A percentile compares a stretch with the other conserved stretches of the same genome.
Conservation (phyloP, 2,888 invertebrate genomes). For the Agrilus mali region DNA sequence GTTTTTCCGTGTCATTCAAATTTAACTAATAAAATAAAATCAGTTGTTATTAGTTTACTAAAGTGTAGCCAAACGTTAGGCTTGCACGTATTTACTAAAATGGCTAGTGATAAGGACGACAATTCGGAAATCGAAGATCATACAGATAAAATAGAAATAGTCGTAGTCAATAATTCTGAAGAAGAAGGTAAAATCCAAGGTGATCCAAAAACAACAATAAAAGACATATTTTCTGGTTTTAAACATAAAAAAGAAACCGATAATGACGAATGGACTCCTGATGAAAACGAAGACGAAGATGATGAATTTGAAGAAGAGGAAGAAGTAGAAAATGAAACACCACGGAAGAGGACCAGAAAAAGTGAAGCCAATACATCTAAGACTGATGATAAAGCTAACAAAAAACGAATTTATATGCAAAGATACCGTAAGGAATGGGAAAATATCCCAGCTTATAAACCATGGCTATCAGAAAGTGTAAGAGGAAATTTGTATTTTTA, state of each 20-base stretch:
- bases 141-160: constrained; percentile 7
- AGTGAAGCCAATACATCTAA: constrained; percentile 1
- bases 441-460: constrained; percentile 27
- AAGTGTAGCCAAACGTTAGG: too few relatives aligned
- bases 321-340: constrained; percentile 1
- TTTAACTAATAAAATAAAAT: too few relatives aligned
- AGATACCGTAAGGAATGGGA: constrained; percentile 32
- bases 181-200: constrained; percentile 1
- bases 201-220: constrained; percentile 7
- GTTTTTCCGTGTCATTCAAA: too few relatives aligned
- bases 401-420: constrained; percentile 21
- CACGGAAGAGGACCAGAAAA: constrained; percentile 6
- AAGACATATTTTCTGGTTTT: constrained; percentile 9
- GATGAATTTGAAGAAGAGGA: constrained; percentile 3
- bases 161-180: constrained; percentile 8
- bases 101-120: too few relatives aligned
- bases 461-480: constrained; percentile 29
- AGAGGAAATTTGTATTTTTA: constrained; percentile 29
- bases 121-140: too few relatives aligned
- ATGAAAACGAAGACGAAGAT: background rate
- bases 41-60: too few relatives aligned
- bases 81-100: too few relatives aligned
- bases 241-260: constrained; percentile 1
- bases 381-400: constrained; percentile 6
- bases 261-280: background rate